Conservation (phyloP, 2,113 vertebrate species). For the Verasper variegatus region DNA sequence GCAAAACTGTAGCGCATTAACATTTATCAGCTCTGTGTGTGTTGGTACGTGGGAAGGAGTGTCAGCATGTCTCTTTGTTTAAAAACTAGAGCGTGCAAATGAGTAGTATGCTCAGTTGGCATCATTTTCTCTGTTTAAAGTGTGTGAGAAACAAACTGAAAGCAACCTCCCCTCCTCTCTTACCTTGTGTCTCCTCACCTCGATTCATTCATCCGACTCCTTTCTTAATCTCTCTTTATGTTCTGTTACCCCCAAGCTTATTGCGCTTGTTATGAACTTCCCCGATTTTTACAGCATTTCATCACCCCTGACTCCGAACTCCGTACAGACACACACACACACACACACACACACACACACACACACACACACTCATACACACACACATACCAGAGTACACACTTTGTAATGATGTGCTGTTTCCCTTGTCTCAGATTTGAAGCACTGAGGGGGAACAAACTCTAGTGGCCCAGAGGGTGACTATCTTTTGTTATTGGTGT, state of each 20-base stretch:
- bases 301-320: conserved; percentile 44
- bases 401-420: conserved; percentile 33
- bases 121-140: conserved; percentile 47
- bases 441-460: neutral
- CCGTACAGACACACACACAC: conserved; percentile 6
- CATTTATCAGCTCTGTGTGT: conserved; percentile 21
- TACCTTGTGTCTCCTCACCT: neutral
- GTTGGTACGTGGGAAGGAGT: conserved; percentile 2
- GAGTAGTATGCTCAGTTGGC: conserved; percentile 28
- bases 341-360: neutral
- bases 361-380: neutral
- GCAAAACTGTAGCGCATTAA: conserved; percentile 23
- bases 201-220: neutral
- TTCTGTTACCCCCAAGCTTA: conserved; percentile 44
- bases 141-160: conserved; percentile 32
- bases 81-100: conserved; percentile 56
- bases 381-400: neutral
- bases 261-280: conserved; percentile 65
- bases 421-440: conserved; percentile 37
- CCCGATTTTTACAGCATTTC: conserved; percentile 56
- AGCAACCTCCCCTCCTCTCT: neutral
- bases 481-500: conserved; percentile 33
- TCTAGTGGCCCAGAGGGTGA: conserved; percentile 15
- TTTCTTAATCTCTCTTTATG: neutral
- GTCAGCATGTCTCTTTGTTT: conserved; percentile 48